These are phyloP conservation scores for Drosophila seclusa DNA, from an alignment of 2,888 invertebrate genomes.

Conservation along the genomic window DNA sequence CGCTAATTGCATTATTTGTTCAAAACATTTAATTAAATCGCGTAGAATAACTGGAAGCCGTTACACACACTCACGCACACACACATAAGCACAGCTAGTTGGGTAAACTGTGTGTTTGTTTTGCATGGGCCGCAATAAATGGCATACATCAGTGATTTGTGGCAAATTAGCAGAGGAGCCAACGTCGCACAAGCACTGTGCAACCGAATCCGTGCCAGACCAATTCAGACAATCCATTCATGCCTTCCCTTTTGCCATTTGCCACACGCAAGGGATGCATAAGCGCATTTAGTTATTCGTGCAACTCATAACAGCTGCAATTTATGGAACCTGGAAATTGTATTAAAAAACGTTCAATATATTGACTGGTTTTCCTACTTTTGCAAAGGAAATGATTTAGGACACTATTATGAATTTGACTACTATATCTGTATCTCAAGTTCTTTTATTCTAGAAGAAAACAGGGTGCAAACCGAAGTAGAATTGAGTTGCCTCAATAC, in stretches of 20 bases:
- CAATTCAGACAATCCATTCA: conserved; percentile 8
- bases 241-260: neutral
- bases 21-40: conserved; percentile 23
- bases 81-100: neutral
- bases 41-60: neutral
- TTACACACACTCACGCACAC: neutral
- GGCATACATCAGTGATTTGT: conserved; percentile 34
- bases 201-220: neutral
- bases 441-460: neutral
- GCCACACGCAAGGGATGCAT: conserved; percentile 1
- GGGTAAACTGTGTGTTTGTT: conserved; percentile 8
- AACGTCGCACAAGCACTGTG: conserved; percentile 7
- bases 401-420: neutral
- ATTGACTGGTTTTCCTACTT: too few species aligned
- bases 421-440: neutral
- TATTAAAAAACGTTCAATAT: neutral
- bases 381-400: neutral
- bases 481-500: neutral
- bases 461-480: too few species aligned
- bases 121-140: conserved; percentile 12
- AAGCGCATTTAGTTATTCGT: conserved; percentile 6
- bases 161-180: conserved; percentile 21
- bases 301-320: neutral
- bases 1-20: conserved; percentile 25
- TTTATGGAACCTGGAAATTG: neutral